phyloP scores from a whole-genome alignment of 2,888 invertebrate species.

The Teleiodes luculella region DNA sequence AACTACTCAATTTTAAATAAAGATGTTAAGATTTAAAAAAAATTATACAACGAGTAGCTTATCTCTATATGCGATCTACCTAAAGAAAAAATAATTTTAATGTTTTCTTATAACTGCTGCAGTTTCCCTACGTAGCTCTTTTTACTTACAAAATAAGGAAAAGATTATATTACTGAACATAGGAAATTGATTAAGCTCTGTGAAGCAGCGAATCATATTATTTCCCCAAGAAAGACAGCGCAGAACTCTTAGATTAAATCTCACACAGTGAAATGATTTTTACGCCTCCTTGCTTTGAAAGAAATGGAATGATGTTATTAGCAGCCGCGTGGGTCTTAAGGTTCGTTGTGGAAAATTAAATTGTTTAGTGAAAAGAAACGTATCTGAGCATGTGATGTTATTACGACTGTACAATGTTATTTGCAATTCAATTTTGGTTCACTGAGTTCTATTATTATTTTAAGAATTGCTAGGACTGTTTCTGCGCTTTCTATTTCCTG shows the following conservation, averaged over 20 bases:
- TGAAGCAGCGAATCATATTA: background rate
- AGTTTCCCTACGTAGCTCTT: too few relatives aligned
- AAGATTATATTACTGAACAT: background rate
- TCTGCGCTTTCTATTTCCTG: too few relatives aligned
- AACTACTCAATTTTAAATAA: too few relatives aligned
- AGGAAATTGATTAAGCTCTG: background rate
- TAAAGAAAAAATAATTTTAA: too few relatives aligned
- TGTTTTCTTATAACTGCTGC: too few relatives aligned
- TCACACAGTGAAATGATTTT: constrained; percentile 17
- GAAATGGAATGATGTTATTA: constrained; percentile 8
- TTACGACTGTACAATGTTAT: background rate
- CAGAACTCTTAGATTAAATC: constrained; percentile 37
- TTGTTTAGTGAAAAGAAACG: background rate
- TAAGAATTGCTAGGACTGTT: too few relatives aligned
- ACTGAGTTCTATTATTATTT: too few relatives aligned
- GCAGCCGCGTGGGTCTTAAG: background rate
- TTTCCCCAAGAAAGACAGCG: constrained; percentile 1
- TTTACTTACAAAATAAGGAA: too few relatives aligned
- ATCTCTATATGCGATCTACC: too few relatives aligned
- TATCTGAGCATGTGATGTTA: background rate
- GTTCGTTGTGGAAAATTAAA: background rate
- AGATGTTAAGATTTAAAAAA: too few relatives aligned
- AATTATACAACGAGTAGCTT: too few relatives aligned
- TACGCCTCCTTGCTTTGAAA: constrained; percentile 1
- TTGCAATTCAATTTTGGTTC: background rate